Percentiles rank a stretch among this genome's conserved stretches.
phyloP scores from a whole-genome alignment of 2,113 vertebrate species.

The Neolamprologus brichardi region DNA sequence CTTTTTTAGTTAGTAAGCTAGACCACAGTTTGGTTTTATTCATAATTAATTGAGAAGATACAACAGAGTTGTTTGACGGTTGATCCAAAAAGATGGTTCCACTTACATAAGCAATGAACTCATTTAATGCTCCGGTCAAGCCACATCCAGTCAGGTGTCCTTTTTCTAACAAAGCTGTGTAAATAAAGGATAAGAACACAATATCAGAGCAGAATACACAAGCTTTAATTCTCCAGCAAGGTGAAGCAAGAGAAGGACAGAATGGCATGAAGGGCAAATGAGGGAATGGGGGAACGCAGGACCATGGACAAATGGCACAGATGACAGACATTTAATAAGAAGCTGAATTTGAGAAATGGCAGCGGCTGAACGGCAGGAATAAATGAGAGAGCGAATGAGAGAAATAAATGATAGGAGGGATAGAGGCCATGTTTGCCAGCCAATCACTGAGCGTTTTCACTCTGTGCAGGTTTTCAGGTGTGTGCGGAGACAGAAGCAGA shows the following conservation, averaged over 20 bases:
- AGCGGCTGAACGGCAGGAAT: slow-evolving; percentile 1
- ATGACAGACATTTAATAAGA: slow-evolving; percentile 58
- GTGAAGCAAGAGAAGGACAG: neutral
- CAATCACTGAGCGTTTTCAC: neutral
- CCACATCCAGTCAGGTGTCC: neutral
- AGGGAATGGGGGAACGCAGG: neutral
- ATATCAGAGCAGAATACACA: neutral
- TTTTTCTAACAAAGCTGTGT: neutral
- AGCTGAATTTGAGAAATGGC: slow-evolving; percentile 39
- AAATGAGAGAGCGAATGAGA: slow-evolving; percentile 23
- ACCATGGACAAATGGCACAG: slow-evolving; percentile 25
- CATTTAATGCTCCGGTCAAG: neutral
- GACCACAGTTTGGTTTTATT: neutral
- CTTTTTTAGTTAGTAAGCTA: neutral
- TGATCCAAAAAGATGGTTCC: neutral
- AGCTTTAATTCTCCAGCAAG: neutral
- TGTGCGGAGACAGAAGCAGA: neutral
- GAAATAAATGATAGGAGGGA: slow-evolving; percentile 26
- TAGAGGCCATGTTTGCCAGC: neutral
- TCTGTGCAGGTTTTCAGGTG: neutral
- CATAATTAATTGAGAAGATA: neutral
- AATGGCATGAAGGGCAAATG: slow-evolving; percentile 14
- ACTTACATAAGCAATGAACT: neutral
- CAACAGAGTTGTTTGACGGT: neutral
- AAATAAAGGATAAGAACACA: neutral